Base-by-base conservation (phyloP, 2,797 vertebrate genomes). In the Pelodytes ibericus region DNA sequence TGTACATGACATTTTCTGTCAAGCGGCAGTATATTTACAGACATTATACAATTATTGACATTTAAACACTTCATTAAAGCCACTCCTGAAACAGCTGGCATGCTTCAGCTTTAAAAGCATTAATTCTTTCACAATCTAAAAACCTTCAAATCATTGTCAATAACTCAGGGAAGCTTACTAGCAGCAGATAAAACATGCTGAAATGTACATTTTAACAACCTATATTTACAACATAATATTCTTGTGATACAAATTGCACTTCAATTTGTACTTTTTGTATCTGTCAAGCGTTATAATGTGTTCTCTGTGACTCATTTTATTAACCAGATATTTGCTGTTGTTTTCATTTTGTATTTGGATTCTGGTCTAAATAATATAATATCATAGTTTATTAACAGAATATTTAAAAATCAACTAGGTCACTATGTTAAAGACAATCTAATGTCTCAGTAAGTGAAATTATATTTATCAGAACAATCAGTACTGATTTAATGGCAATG, bases 41-140 rank as follows among this genome's bases (percentile, higher is more conserved):
- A 75, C 36, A 18, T 29, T 69, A 58, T 51, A 69, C 73, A 69
- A 66, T 69, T 76, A 70, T 76, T 77, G 74, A 71, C 74, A 71
- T 58, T 76, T 63, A 29, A 10, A 64, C 47, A 71, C 31, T 62
- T 44, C 33, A 64, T 77, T 71, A 36, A 33, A 47, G 58, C n/a
- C 22, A 18, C 62, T 66, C 33, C 33, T 41, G 22, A 51, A 72
- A 18, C 59, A 63, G 30, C 58, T 69, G 74, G 26, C 30, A 53
- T 9, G 20, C 16, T n/a, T 8, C 7, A 16, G 27, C 18, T 63
- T 36, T 41, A 39, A 68, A 64, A 30, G 51, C 62, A 27, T 65
- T 51, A 33, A 53, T 41, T 69, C 41, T 62, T 75, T 75, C 31
- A 26, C 47, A 71, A 61, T 53, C 24, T 47, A 26, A 61, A 71